phyloP scores from a whole-genome alignment of 1,140 invertebrate genomes.

The Lordiphosa mommai region DNA sequence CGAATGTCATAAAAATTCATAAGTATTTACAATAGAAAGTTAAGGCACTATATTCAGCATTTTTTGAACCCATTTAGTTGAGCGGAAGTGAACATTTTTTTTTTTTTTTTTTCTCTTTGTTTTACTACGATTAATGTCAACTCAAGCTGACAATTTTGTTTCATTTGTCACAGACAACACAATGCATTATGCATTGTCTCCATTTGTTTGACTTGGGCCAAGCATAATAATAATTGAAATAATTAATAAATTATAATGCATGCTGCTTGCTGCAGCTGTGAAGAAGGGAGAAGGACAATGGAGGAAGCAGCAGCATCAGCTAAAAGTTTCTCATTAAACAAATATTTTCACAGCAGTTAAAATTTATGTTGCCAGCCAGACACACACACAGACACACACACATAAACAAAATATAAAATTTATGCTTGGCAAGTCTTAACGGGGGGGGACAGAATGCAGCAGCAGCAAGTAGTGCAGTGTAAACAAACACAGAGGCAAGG shows the following conservation, averaged over 20 bases:
- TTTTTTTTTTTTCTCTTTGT: no score
- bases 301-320: constrained; percentile 22
- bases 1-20: no score
- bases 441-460: constrained; percentile 17
- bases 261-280: constrained; percentile 12
- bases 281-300: neutral
- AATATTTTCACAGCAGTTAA: constrained; percentile 75
- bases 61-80: no score
- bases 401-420: constrained; percentile 48
- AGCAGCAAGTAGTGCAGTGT: constrained; percentile 57
- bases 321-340: constrained; percentile 77
- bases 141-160: no score
- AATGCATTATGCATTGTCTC: constrained; percentile 5
- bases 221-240: constrained; percentile 58
- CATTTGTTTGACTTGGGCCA: constrained; percentile 12
- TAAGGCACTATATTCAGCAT: no score
- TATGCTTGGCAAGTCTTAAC: constrained; percentile 32
- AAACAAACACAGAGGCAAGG: constrained; percentile 52
- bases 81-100: no score
- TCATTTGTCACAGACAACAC: no score
- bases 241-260: constrained; percentile 71
- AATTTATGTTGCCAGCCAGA: constrained; percentile 63
- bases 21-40: no score
- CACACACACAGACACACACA: constrained; percentile 26
- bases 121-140: constrained; percentile 17